Base-by-base conservation (phyloP, 2,113 vertebrate genomes). In the Callorhinus ursinus region DNA sequence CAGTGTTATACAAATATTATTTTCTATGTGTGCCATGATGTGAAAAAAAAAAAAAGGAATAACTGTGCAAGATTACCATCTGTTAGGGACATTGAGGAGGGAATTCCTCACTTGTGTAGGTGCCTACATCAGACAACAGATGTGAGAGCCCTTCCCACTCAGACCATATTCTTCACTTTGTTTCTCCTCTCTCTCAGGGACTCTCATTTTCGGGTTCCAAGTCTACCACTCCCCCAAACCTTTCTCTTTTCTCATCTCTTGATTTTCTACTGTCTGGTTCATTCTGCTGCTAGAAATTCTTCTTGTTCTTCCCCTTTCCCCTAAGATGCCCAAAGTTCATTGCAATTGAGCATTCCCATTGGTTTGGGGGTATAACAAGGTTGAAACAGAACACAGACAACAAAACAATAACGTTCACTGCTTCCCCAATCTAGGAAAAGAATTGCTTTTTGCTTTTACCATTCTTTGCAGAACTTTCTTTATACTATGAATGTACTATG, bases 111-210 rank as follows among this genome's bases (percentile, higher is more conserved):
- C n/a, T 85, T 72, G 42, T 81, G 65, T 28, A 85, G 81, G 28
- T 88, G 46, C 69, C 72, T 72, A 59, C 13, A 28, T 81, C 83
- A 96, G 87, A 97, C 74, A 61, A 22, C 65, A 88, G 63, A 57
- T 53, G 42, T 39, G 51, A 12, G 82, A 67, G 42, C 63, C 80
- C 74, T 86, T 82, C 84, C 74, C 69, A 53, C 39, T 76, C 28
- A 63, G 33, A 59, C 86, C 55, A n/a, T 39, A 46, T 55, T 36
- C 19, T n/a, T 65, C 24, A 4, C 61, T 33, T 49, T 33, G 61
- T 42, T 80, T 72, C 63, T 88, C 90, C 10, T 86, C 46, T 65
- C 21, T 49, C 51, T 39, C 46, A 1, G 9, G 31, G 28, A 87
- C 61, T 63, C 49, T 28, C 22, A 36, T 10, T 36, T 49, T 89